Percentiles rank a stretch among this genome's conserved stretches.
Evolutionary conservation across 1,140 invertebrate species (phyloP).

Genomic region (Vanessa atalanta): DNA sequence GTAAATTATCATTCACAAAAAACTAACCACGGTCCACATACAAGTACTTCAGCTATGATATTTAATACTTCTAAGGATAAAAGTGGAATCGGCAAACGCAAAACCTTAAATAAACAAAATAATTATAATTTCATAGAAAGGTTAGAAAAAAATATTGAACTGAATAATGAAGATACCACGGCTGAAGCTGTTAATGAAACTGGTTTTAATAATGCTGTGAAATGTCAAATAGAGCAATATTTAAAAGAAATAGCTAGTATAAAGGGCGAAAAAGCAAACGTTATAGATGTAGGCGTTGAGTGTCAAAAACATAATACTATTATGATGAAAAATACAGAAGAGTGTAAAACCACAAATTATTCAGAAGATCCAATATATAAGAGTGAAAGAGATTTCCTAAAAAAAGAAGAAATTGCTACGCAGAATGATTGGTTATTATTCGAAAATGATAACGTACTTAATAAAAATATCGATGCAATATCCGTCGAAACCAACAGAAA

Average conservation of each 20-base stretch:
- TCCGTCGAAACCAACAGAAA: background rate
- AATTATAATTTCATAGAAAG: conserved; percentile 60
- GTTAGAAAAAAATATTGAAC: conserved; percentile 49
- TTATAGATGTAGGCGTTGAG: conserved; percentile 22
- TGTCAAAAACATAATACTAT: background rate
- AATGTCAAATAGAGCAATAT: conserved; percentile 52
- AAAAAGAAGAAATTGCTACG: background rate
- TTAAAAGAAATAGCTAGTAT: conserved; percentile 37
- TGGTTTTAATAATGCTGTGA: conserved; percentile 57
- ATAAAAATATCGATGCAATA: background rate
- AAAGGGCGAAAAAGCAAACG: conserved; percentile 5
- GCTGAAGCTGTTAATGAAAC: conserved; percentile 23
- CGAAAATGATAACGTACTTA: background rate
- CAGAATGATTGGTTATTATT: background rate
- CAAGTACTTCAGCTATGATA: background rate
- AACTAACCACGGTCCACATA: background rate
- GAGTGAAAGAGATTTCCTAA: background rate
- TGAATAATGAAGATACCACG: conserved; percentile 30
- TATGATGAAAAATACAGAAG: background rate
- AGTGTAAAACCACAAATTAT: background rate
- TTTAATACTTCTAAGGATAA: background rate
- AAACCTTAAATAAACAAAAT: conserved; percentile 34
- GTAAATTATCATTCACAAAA: background rate
- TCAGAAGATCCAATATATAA: background rate
- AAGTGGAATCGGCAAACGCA: background rate